Evolutionary conservation across 64 coral and sea anemone species (phyloP).

Genomic region (Porites lutea): DNA sequence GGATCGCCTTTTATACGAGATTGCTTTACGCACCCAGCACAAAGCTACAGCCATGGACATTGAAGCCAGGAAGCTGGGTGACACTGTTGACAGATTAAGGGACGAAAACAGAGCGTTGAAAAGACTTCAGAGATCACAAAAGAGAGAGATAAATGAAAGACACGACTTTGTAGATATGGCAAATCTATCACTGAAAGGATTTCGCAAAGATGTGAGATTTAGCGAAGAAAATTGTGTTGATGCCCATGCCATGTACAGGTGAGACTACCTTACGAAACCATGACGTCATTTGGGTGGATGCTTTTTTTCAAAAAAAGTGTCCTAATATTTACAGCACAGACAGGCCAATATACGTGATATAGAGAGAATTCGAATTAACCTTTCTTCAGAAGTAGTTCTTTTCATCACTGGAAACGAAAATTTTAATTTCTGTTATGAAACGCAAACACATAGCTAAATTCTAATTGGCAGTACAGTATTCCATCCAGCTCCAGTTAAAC

Average conservation of each 20-base stretch:
- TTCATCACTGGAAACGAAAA: too few species aligned
- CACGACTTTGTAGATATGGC: constrained; percentile 57
- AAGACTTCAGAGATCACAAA: constrained; percentile 53
- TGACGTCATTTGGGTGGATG: too few species aligned
- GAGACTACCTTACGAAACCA: neutral
- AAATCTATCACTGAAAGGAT: constrained; percentile 56
- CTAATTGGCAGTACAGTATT: too few species aligned
- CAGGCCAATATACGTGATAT: too few species aligned
- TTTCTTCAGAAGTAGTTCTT: too few species aligned
- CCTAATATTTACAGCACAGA: too few species aligned
- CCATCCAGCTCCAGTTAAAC: too few species aligned
- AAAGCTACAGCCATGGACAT: constrained; percentile 40
- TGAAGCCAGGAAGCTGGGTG: constrained; percentile 48
- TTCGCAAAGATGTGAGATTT: constrained; percentile 69
- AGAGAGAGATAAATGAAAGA: constrained; percentile 66
- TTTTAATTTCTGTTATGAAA: too few species aligned
- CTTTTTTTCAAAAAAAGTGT: too few species aligned
- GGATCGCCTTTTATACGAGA: constrained; percentile 69
- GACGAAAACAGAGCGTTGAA: constrained; percentile 65
- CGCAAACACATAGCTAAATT: too few species aligned
- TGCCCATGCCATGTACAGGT: constrained; percentile 31
- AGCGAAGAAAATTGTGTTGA: constrained; percentile 63
- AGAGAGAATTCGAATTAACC: too few species aligned
- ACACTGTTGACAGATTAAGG: constrained; percentile 50
- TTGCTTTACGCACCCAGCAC: constrained; percentile 66